Conservation (phyloP, 1,140 invertebrate species). For the Leptopilina clavipes region DNA sequence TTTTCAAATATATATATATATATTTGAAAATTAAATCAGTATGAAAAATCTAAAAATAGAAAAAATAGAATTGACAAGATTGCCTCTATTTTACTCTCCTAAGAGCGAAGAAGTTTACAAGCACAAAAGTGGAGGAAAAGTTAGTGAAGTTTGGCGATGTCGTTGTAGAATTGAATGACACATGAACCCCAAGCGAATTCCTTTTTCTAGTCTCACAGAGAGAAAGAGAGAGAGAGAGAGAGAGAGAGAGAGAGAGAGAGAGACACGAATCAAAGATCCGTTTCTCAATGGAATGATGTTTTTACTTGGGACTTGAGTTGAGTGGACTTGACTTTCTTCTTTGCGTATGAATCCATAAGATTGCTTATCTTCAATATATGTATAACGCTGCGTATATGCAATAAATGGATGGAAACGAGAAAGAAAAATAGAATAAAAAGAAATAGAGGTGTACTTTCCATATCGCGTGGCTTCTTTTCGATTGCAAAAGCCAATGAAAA, state of each 20-base stretch:
- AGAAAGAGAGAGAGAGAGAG: not conserved
- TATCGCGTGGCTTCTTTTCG: not conserved
- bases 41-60: not conserved
- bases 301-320: not conserved
- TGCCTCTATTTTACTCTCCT: not conserved
- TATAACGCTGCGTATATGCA: not conserved
- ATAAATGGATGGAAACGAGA: not conserved
- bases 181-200: conserved; percentile 2
- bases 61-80: not conserved
- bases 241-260: not conserved
- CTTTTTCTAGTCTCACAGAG: not conserved
- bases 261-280: conserved; percentile 20
- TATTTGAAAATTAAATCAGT: not conserved
- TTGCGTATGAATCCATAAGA: conserved; percentile 9
- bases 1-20: not conserved
- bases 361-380: not conserved
- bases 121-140: not conserved
- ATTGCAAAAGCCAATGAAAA: not conserved
- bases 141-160: not conserved
- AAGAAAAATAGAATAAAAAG: not conserved
- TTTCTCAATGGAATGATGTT: conserved; percentile 1
- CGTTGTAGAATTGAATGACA: conserved; percentile 27
- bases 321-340: conserved; percentile 1
- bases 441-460: not conserved
- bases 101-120: not conserved